A percentile compares a stretch with the other conserved stretches of the same genome.
These are phyloP conservation scores for Nematostella vectensis DNA, from an alignment of 92 coral and sea anemone species.

Conservation along the genomic window DNA sequence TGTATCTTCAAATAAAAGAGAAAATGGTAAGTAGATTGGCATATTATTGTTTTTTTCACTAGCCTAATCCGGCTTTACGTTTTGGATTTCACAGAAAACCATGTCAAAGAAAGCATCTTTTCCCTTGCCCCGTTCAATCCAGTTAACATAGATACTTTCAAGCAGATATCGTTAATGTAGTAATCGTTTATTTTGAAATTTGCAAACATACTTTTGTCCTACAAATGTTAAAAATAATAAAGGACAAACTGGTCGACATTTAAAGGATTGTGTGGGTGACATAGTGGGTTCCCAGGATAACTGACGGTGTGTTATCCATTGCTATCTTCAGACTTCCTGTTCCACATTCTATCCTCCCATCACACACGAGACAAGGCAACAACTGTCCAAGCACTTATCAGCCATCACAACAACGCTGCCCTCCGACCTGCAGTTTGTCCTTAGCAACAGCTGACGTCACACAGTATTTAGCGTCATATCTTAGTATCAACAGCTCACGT, in stretches of 20 bases:
- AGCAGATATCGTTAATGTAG: no score
- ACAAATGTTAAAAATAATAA: no score
- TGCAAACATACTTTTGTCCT: no score
- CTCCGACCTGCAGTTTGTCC: slow-evolving; percentile 70
- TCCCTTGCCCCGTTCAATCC: no score
- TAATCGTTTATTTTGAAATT: no score
- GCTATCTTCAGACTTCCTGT: slow-evolving; percentile 35
- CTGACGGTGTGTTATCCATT: no score
- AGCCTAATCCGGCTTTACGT: neutral
- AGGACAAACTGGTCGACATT: no score
- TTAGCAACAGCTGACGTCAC: slow-evolving; percentile 74
- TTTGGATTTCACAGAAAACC: neutral
- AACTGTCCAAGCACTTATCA: slow-evolving; percentile 44
- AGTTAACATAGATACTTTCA: neutral
- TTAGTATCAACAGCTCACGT: no score
- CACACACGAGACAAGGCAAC: slow-evolving; percentile 48
- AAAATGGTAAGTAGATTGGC: slow-evolving; percentile 76
- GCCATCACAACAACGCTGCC: slow-evolving; percentile 54
- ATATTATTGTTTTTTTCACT: no score
- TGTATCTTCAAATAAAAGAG: slow-evolving; percentile 84
- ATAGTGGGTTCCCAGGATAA: no score
- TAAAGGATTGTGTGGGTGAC: no score
- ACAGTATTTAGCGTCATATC: no score
- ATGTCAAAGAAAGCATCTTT: neutral
- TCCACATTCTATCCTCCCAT: slow-evolving; percentile 60